Evolutionary conservation across 1,140 invertebrate species (phyloP), one percentile per base, ranked within the genome.

Genomic region (Papilio polytes): DNA sequence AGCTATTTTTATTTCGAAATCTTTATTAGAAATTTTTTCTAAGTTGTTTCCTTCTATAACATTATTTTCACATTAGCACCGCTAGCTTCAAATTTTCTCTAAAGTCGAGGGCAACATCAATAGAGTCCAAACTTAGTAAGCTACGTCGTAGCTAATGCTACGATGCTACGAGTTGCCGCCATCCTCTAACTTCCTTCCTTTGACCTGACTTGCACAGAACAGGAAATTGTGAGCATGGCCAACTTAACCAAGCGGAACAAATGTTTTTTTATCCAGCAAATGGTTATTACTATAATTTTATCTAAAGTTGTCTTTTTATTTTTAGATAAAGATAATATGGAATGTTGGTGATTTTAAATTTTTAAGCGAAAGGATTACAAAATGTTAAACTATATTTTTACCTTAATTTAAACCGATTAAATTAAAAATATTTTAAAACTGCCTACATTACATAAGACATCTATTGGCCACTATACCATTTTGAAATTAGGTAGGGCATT

Each of bases 171-270:
- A 41, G 53, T 78, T 66, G 56, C 56, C 77, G 56, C 56, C 56
- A 66, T 78, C 77, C 76, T 26, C 48, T 26, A 36, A 78, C 76
- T 79, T 81, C 80, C 80, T 81, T 78, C 80, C 82, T 83, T 80
- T 83, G 82, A 83, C 82, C 82, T 80, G 79, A 78, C 82, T 80
- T 78, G 80, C 76, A 80, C 78, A 36, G 80, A 80, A 51, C 78
- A 59, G 79, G 80, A 80, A 83, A 80, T 80, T 51, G 81, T 76
- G 80, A 77, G 44, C 78, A 79, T 74, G 18, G 41, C 53, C 26
- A 80, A 78, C 82, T 80, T 83, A 82, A 80, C 82, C 78, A 80
- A 78, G 59, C 82, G 82, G 80, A 83, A 76, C 82, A 83, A 80
- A 83, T 80, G 74, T 80, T 83, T 83, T n/a, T 70, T 15, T 63